Evolutionary conservation across 2,888 invertebrate species (phyloP), one percentile per base, ranked within the genome.

Genomic region (Melieria omissa): DNA sequence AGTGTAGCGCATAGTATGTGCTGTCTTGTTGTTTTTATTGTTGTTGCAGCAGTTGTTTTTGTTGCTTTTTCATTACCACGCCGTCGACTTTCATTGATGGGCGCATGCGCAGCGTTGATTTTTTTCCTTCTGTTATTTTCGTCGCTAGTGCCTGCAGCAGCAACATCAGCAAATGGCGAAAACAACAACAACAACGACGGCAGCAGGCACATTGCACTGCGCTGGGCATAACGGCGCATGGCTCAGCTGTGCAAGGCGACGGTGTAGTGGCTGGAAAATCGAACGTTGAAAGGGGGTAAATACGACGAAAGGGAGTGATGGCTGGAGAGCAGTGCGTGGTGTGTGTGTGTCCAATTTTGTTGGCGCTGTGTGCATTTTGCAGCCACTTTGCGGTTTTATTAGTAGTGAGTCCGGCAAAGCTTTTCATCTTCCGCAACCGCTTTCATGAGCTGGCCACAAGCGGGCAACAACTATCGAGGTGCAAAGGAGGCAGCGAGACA

Each of bases 341-440:
- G 41, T 57, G 29, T 57, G 57, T 57, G 10, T 9, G 29, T 57
- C 5, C n/a, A n/a, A 42, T 42, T 41, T 5, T 41, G 12, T 58
- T 41, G 49, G 60, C 60, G 16, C 29, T 49, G 67, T 60, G 67
- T 58, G 60, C 60, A 67, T 67, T 67, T 67, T 52, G 60, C 60
- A 61, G 67, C 60, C 67, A 67, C 67, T 67, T 67, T 67, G 44
- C 52, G 44, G 9, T 16, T 46, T 65, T 66, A 58, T 47, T 66
- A 41, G 46, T 66, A 55, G n/a, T 55, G 58, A 29, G 45, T 52
- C 61, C 44, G 29, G 3, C 29, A n/a, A 67, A 52, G 52, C 52
- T 61, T 67, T 67, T 67, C 60, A 61, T 67, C 67, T 67, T 67
- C 67, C 67, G 67, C 67, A 67, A 45, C 52, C 67, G 67, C 60